Evolutionary conservation across 2,113 vertebrate species (phyloP).

Genomic region (Phalacrocorax brasilianus): DNA sequence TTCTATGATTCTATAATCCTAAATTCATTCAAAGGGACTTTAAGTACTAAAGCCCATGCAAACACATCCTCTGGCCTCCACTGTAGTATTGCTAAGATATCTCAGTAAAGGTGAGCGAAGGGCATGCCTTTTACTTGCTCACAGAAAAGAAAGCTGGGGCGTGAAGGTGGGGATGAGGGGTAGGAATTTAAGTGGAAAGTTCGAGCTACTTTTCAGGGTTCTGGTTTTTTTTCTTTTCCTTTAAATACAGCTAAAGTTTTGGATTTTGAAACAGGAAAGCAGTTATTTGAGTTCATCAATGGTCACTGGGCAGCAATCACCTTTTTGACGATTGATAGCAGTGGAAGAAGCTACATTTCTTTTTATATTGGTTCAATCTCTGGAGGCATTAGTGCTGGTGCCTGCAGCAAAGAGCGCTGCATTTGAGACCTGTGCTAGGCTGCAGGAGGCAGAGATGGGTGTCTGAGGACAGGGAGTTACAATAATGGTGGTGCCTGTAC

Average conservation of each 20-base stretch:
- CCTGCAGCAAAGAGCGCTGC: neutral
- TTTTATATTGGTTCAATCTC: neutral
- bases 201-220: neutral
- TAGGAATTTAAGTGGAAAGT: neutral
- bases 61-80: neutral
- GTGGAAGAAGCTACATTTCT: slow-evolving; percentile 70
- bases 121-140: neutral
- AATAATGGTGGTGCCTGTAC: slow-evolving; percentile 71
- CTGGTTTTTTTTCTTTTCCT: neutral
- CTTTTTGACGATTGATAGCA: slow-evolving; percentile 76
- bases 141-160: neutral
- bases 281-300: slow-evolving; percentile 75
- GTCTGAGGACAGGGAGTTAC: slow-evolving; percentile 77
- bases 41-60: neutral
- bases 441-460: slow-evolving; percentile 77
- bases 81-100: neutral
- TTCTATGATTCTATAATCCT: no score
- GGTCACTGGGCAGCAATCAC: slow-evolving; percentile 67
- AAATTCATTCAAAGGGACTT: neutral
- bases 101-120: neutral
- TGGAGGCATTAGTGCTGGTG: neutral
- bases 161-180: neutral
- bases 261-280: slow-evolving; percentile 76
- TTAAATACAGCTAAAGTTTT: slow-evolving; percentile 77
- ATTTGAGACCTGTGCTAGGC: slow-evolving; percentile 27